Conservation (phyloP, 2,113 vertebrate genomes). For the Prochilodus magdalenae region DNA sequence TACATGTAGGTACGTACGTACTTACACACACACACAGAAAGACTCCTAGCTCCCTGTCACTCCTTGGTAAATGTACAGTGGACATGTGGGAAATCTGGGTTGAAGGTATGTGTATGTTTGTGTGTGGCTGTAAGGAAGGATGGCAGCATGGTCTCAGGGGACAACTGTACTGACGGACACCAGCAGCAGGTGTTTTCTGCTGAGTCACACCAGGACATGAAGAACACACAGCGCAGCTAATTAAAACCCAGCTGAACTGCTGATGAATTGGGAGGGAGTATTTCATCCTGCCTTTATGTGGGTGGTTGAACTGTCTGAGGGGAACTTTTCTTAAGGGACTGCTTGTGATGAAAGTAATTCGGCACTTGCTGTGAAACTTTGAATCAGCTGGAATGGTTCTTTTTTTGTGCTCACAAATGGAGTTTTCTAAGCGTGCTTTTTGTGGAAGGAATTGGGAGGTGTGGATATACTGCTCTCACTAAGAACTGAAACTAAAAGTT, state of each 20-base stretch:
- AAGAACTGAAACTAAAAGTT: neutral
- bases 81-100: too few species aligned
- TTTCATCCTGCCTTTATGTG: neutral
- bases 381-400: neutral
- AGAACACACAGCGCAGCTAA: constrained; percentile 45
- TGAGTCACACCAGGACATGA: constrained; percentile 8
- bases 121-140: constrained; percentile 41
- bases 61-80: too few species aligned
- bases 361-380: neutral
- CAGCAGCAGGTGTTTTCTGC: constrained; percentile 48
- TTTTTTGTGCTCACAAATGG: neutral
- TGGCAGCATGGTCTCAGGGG: neutral
- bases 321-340: constrained; percentile 81
- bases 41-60: too few species aligned
- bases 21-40: too few species aligned
- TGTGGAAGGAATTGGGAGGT: neutral
- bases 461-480: neutral
- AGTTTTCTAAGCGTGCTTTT: neutral
- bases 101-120: too few species aligned
- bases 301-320: neutral
- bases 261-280: neutral
- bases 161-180: neutral
- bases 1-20: too few species aligned
- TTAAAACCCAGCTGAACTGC: constrained; percentile 53
- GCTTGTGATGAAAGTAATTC: constrained; percentile 64